Evolutionary conservation across 2,797 vertebrate species (phyloP), one percentile per base, ranked within the genome.

Genomic region (Acanthurus leucopareius): DNA sequence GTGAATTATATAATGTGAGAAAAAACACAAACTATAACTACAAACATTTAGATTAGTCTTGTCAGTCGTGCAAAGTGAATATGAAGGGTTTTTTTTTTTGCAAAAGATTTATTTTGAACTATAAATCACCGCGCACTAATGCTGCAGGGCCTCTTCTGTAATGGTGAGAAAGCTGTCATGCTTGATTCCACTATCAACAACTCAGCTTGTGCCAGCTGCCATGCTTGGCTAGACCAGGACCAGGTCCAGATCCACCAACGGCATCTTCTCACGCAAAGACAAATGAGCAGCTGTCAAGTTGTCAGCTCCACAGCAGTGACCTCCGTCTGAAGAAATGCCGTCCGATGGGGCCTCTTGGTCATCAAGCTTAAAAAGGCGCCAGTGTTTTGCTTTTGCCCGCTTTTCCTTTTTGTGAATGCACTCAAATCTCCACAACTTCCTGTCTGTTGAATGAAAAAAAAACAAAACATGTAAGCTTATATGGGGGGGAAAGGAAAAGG

Each of bases 191-290:
- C 78, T 79, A 79, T 93, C 92, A 94, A 79, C 91, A 90, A 62
- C 48, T 84, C 38, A n/a, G 68, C 35, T 48, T 51, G 72, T 88
- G 91, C 90, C 92, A 92, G 85, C 84, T 82, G 85, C 69, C 48
- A 22, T 69, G 73, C 86, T 80, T 84, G 65, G 86, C 85, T 89
- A 72, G 68, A 82, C 53, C 19, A 76, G 77, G 70, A 89, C 79
- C 85, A 85, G 77, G 66, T 89, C 85, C 84, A 85, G 87, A 74
- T 86, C 59, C 63, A 85, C 60, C 87, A 83, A 84, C 61, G 83
- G 73, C 82, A 93, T 90, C 89, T 92, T 93, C 93, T 92, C 93
- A 95, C 91, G 85, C 92, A 89, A 91, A 89, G 86, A 90, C 91
- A 93, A 94, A 94, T 77, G 86, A 94, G 80, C 90, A 89, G 86